These are phyloP conservation scores for Drosophila grimshawi DNA, from an alignment of 1,140 invertebrate genomes.

Conservation along the genomic window DNA sequence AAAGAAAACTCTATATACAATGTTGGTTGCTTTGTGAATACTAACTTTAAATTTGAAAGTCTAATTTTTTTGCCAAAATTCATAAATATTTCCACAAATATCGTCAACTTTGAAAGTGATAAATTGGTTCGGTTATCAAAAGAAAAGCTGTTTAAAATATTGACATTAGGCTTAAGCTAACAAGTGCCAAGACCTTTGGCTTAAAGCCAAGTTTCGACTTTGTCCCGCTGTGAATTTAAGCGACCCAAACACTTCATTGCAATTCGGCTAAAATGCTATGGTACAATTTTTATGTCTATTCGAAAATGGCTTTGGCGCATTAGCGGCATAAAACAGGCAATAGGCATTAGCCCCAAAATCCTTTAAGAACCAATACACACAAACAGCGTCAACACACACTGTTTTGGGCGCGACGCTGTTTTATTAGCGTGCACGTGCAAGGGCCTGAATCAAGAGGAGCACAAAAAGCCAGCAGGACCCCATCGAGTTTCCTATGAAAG, in stretches of 20 bases:
- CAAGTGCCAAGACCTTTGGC: not conserved
- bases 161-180: not conserved
- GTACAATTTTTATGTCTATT: slow-evolving; percentile 72
- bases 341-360: slow-evolving; percentile 65
- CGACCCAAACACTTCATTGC: slow-evolving; percentile 37
- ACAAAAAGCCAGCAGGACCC: slow-evolving; percentile 26
- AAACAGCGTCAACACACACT: slow-evolving; percentile 26
- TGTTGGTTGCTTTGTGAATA: no score
- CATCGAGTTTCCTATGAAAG: slow-evolving; percentile 47
- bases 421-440: slow-evolving; percentile 58
- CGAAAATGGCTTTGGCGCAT: slow-evolving; percentile 70
- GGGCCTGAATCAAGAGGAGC: not conserved
- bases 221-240: slow-evolving; percentile 58
- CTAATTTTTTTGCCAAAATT: no score
- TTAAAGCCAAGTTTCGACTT: slow-evolving; percentile 32
- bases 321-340: slow-evolving; percentile 70
- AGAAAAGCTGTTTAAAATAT: not conserved
- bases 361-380: slow-evolving; percentile 61
- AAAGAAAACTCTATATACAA: no score
- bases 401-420: slow-evolving; percentile 56
- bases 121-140: no score
- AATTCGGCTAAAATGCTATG: slow-evolving; percentile 30
- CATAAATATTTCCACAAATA: no score
- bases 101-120: no score
- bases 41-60: no score